Base-by-base conservation (phyloP, 1,140 invertebrate genomes). In the Chionoecetes opilio region DNA sequence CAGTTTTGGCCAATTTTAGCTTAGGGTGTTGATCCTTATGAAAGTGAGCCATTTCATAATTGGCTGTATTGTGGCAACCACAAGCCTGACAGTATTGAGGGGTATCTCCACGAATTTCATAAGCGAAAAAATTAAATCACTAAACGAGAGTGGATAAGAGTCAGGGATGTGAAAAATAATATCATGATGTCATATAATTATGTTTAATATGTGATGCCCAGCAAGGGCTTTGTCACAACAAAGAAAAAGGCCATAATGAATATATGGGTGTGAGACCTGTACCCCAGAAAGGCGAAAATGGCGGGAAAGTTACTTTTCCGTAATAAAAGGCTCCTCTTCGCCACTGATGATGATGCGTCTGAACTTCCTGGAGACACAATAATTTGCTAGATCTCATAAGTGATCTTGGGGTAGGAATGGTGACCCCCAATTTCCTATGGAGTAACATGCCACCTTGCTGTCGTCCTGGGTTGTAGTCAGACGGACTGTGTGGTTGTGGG, bases 1-100 rank as follows among this genome's bases (percentile, higher is more conserved):
- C 87, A 89, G 26, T 89, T 89, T 34, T 89, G 87, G 87, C 87
- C 87, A 35, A 89, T 89, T 32, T 89, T 89, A 89, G 87, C 31
- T 6, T 34, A 26, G 34, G 34, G 9, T 38, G 34, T 6, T 89
- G 8, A 89, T 8, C 87, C 31, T 34, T 8, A 6, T 89, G 9
- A 14, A 8, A 35, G 26, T 32, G 31, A 34, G 3, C 29, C 87
- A n/a, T 35, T 89, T 89, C 37, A 38, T 89, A 9, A 89, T 89
- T 89, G 87, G 87, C 3, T 89, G 37, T 89, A 6, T 89, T 89
- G 87, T 89, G 87, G 87, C 3, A 89, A 37, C 9, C 31, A 26
- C 31, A 89, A 89, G 31, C 87, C 87, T 34, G 37, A 35, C 2
- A 90, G 31, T 14, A 90, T 41, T 46, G 3, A 3, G 2, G 88